Conservation (phyloP, 2,888 invertebrate species). For the Pristionchus mayeri region DNA sequence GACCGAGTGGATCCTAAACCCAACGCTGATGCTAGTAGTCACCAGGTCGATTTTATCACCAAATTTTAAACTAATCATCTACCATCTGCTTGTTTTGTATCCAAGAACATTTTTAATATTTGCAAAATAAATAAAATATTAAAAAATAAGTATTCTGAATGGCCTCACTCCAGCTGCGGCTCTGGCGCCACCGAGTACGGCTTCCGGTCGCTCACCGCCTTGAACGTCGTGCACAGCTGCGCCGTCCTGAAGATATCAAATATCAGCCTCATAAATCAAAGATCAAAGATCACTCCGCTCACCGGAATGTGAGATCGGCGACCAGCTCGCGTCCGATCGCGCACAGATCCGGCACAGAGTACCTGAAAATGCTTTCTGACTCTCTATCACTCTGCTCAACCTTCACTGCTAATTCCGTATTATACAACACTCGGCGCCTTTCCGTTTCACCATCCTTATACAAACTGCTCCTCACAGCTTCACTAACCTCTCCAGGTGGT, state of each 20-base stretch:
- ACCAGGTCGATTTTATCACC: background rate
- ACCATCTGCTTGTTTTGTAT: background rate
- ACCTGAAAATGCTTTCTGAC: conserved; percentile 3
- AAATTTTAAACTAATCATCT: background rate
- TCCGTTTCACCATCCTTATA: too few species aligned
- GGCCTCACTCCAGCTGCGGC: conserved; percentile 31
- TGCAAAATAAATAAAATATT: background rate
- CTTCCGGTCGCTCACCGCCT: conserved; percentile 57
- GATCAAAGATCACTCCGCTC: conserved; percentile 34
- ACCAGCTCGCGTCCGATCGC: conserved; percentile 59
- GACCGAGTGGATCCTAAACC: too few species aligned
- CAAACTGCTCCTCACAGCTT: background rate
- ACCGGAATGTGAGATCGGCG: conserved; percentile 58
- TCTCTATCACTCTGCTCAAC: background rate
- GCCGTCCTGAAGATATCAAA: conserved; percentile 56
- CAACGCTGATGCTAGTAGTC: too few species aligned
- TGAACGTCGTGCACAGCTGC: conserved; percentile 52
- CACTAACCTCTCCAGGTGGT: conserved; percentile 52
- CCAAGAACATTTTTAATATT: background rate
- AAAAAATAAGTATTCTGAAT: background rate
- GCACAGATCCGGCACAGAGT: conserved; percentile 55
- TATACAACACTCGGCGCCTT: too few species aligned
- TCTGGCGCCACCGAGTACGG: conserved; percentile 40
- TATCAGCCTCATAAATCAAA: too few species aligned
- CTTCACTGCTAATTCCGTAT: background rate